Conservation (phyloP, 2,113 vertebrate genomes). For the Macrotis lagotis region DNA sequence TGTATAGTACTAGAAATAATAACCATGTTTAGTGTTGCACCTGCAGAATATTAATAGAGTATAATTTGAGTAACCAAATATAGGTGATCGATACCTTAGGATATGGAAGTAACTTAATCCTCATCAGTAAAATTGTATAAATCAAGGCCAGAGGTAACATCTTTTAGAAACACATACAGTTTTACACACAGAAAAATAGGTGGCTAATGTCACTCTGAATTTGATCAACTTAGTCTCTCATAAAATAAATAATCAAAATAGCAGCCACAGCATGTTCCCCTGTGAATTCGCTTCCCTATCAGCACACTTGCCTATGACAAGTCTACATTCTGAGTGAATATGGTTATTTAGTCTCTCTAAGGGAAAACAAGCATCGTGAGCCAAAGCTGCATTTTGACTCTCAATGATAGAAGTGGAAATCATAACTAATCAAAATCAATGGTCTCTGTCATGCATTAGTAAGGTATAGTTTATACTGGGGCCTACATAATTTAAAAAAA, state of each 20-base stretch:
- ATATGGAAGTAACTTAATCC: conserved; percentile 37
- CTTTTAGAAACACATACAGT: conserved; percentile 65
- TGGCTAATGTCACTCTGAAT: conserved; percentile 50
- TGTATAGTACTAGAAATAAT: conserved; percentile 38
- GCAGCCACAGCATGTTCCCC: conserved; percentile 46
- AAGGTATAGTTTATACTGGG: conserved; percentile 81
- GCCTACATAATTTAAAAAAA: conserved; percentile 87
- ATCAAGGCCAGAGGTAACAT: conserved; percentile 55
- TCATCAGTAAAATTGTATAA: conserved; percentile 56
- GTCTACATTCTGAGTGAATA: conserved; percentile 72
- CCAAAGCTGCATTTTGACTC: conserved; percentile 82
- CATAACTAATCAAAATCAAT: conserved; percentile 76
- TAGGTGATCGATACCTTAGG: conserved; percentile 33
- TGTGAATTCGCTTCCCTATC: conserved; percentile 48
- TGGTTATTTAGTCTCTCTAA: conserved; percentile 78
- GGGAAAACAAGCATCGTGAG: conserved; percentile 79
- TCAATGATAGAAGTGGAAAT: conserved; percentile 76
- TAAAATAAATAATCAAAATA: conserved; percentile 62
- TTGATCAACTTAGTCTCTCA: conserved; percentile 38
- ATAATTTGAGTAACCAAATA: conserved; percentile 48
- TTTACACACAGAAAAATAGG: conserved; percentile 41
- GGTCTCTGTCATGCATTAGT: conserved; percentile 84
- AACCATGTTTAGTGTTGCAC: conserved; percentile 64
- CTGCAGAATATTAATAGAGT: conserved; percentile 58
- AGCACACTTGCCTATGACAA: conserved; percentile 62